Conservation (phyloP, 2,888 invertebrate genomes). For the Phyllotreta cruciferae region DNA sequence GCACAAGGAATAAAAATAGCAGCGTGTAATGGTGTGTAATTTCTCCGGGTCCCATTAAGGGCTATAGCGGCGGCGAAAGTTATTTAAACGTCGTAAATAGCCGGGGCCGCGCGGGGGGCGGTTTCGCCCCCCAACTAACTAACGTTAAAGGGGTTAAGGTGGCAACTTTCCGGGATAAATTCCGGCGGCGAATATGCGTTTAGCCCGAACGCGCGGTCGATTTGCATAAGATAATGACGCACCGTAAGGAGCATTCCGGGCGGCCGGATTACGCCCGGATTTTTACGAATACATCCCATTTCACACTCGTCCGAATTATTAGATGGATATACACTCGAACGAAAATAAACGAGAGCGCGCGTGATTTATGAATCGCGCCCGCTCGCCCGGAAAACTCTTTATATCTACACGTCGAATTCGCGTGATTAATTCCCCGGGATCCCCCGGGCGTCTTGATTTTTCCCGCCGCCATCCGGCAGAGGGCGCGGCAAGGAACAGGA, state of each 20-base stretch:
- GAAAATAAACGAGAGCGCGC: too few species aligned
- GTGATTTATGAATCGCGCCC: too few species aligned
- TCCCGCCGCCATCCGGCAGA: too few species aligned
- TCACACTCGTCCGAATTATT: conserved; percentile 24
- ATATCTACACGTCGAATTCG: too few species aligned
- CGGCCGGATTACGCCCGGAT: background rate
- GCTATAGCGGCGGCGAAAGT: conserved; percentile 24
- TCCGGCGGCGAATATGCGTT: conserved; percentile 31
- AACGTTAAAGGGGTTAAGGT: conserved; percentile 38
- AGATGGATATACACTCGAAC: background rate
- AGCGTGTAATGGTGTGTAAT: background rate
- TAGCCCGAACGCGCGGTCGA: conserved; percentile 45
- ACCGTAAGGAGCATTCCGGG: conserved; percentile 32
- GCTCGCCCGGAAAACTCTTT: too few species aligned
- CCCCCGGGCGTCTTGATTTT: too few species aligned
- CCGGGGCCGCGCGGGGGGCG: background rate
- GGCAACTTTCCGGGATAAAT: conserved; percentile 37
- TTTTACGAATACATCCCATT: conserved; percentile 30
- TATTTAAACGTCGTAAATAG: conserved; percentile 37
- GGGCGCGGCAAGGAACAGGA: background rate
- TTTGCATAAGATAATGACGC: conserved; percentile 48
- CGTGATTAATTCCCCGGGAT: too few species aligned
- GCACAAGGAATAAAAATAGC: background rate
- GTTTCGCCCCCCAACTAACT: conserved; percentile 43
- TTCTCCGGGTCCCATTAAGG: conserved; percentile 15